Base-by-base conservation (phyloP, 2,888 invertebrate genomes). In the Hirtodrosophila histrioides region DNA sequence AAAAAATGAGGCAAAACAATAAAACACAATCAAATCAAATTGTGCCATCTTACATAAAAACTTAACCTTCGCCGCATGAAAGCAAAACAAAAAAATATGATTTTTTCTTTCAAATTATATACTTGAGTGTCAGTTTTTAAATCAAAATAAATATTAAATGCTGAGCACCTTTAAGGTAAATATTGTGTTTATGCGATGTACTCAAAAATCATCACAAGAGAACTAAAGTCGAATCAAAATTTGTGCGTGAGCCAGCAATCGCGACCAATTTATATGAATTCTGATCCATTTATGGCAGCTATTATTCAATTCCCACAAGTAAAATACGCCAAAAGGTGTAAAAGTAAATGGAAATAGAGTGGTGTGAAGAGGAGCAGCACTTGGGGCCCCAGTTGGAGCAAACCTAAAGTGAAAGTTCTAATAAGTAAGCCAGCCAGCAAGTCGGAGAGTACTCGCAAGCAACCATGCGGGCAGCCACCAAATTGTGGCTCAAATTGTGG, bases 341-440 rank as follows among this genome's bases (percentile, higher is more conserved):
- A 62, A 43, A 23, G 37, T 11, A 57, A 41, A 49, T 33, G 55
- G 53, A 61, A 63, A 54, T 40, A 48, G 50, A 27, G 29, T 17
- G 24, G 68, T 40, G 69, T 43, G 37, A 72, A 61, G 61, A 41
- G 58, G 61, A 41, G 58, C 23, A 10, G 43, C 43, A 45, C 48
- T 64, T 45, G 41, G 49, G 48, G 53, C 46, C 40, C 44, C 72
- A 81, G 68, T 78, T 68, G 85, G 69, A 69, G 74, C 69, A 58
- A 81, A 77, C 80, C 78, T 84, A 84, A 84, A 84, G 84, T 84
- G 84, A 84, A 84, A 84, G 84, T 84, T 84, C 84, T 84, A 84
- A 80, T 75, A 29, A 58, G 57, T 68, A 57, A 76, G 40, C 23
- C 46, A 51, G 51, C 24, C 39, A 56, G n/a, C 44, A 40, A 60